A percentile compares a stretch with the other conserved stretches of the same genome.
Evolutionary conservation across 2,797 vertebrate species (phyloP).

Genomic region (Cynodonichthys magdalenae): DNA sequence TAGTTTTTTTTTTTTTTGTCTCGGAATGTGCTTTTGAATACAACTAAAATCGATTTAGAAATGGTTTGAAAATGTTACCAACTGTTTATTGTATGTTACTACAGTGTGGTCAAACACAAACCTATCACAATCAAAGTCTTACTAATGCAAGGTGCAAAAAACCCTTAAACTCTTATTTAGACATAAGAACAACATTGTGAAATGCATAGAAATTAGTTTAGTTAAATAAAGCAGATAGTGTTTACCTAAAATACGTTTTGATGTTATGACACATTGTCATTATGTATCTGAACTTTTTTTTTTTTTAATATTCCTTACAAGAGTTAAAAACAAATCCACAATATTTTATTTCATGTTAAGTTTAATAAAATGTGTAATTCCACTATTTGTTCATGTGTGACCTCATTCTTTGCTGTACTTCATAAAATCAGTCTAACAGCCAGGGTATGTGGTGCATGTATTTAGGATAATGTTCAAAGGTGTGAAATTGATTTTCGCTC

Average conservation of each 20-base stretch:
- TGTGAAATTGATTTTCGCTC: constrained; percentile 76
- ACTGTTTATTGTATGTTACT: background rate
- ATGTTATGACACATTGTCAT: background rate
- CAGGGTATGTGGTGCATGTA: constrained; percentile 51
- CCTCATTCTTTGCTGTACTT: constrained; percentile 40
- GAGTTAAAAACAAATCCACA: constrained; percentile 5
- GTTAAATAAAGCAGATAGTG: constrained; percentile 6
- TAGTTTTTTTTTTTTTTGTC: constrained; percentile 5
- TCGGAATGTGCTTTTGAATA: background rate
- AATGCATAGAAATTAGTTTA: background rate
- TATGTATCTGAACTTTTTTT: background rate
- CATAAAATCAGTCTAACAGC: constrained; percentile 55
- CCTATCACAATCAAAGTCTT: background rate
- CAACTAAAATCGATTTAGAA: constrained; percentile 9
- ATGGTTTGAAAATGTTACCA: background rate
- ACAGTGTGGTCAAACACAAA: background rate
- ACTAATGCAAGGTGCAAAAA: background rate
- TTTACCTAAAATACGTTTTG: constrained; percentile 1
- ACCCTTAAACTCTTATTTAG: background rate
- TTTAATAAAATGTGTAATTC: constrained; percentile 32
- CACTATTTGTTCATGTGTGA: constrained; percentile 25
- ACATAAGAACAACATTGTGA: background rate
- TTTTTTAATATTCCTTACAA: background rate
- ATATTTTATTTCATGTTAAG: background rate
- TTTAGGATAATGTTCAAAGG: constrained; percentile 71